phyloP scores from a whole-genome alignment of 2,888 invertebrate genomes.

The Heliconius charithonia region DNA sequence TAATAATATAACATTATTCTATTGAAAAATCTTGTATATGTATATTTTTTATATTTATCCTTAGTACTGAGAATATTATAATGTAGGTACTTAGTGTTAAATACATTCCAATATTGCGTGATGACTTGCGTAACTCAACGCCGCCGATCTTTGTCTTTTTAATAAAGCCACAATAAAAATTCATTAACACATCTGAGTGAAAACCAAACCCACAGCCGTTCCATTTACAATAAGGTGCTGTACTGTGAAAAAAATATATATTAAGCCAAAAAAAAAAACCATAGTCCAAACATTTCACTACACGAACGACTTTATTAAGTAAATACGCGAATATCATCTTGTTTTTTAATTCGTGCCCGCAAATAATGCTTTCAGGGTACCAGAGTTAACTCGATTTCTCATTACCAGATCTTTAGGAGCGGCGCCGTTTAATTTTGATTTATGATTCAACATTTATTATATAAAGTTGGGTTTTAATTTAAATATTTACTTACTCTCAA shows the following conservation, averaged over 20 bases:
- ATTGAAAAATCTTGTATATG: too few relatives aligned
- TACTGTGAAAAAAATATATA: not conserved
- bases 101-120: too few relatives aligned
- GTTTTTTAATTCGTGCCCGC: constrained; percentile 39
- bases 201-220: too few relatives aligned
- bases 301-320: constrained; percentile 7
- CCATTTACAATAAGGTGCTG: too few relatives aligned
- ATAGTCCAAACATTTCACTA: constrained; percentile 9
- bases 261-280: not conserved
- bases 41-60: too few relatives aligned
- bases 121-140: not conserved
- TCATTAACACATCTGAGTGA: too few relatives aligned
- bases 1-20: too few relatives aligned
- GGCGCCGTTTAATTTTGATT: constrained; percentile 20
- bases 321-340: constrained; percentile 40
- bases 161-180: not conserved
- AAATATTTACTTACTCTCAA: not conserved
- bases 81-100: too few relatives aligned
- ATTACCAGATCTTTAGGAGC: constrained; percentile 38
- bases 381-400: constrained; percentile 50
- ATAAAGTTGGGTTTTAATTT: not conserved
- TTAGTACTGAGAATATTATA: too few relatives aligned
- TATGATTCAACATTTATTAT: constrained; percentile 14
- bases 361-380: constrained; percentile 50
- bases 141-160: not conserved